Evolutionary conservation across 2,113 vertebrate species (phyloP).

Genomic region (Hemibagrus wyckioides): DNA sequence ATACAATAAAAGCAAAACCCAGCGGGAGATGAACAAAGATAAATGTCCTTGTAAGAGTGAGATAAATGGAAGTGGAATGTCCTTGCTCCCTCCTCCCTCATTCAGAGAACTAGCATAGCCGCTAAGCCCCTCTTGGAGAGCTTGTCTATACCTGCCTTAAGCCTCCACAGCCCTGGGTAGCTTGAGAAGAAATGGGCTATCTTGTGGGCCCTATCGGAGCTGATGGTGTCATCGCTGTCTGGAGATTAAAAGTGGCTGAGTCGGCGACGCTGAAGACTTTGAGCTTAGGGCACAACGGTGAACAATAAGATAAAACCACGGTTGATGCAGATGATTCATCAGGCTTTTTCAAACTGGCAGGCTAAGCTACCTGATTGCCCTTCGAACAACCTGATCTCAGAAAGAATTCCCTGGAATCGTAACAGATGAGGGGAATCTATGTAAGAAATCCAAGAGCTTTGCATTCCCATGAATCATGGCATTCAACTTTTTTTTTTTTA

Average conservation of each 20-base stretch:
- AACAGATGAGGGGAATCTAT: not conserved
- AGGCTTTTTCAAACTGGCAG: conserved; percentile 16
- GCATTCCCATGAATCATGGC: conserved; percentile 7
- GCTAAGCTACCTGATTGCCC: conserved; percentile 2
- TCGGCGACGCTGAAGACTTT: not conserved
- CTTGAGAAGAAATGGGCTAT: conserved; percentile 38
- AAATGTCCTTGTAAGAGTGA: conserved; percentile 42
- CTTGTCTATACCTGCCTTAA: conserved; percentile 45
- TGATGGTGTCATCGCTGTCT: conserved; percentile 50
- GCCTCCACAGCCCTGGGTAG: conserved; percentile 23
- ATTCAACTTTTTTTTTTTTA: not conserved
- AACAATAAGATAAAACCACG: conserved; percentile 31
- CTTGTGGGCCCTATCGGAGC: conserved; percentile 45
- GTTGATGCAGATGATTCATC: conserved; percentile 18
- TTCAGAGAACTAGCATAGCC: not conserved
- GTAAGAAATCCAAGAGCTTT: not conserved
- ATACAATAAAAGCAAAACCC: conserved; percentile 19
- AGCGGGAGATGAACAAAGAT: conserved; percentile 49
- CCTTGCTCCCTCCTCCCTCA: conserved; percentile 24
- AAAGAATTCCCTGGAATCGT: not conserved
- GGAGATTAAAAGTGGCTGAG: conserved; percentile 46
- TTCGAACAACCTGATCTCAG: conserved; percentile 3
- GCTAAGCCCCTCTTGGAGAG: conserved; percentile 14
- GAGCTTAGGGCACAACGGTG: conserved; percentile 7
- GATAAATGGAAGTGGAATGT: conserved; percentile 55